Evolutionary conservation across 64 coral and sea anemone species (phyloP).

Genomic region (Montipora efflorescens): DNA sequence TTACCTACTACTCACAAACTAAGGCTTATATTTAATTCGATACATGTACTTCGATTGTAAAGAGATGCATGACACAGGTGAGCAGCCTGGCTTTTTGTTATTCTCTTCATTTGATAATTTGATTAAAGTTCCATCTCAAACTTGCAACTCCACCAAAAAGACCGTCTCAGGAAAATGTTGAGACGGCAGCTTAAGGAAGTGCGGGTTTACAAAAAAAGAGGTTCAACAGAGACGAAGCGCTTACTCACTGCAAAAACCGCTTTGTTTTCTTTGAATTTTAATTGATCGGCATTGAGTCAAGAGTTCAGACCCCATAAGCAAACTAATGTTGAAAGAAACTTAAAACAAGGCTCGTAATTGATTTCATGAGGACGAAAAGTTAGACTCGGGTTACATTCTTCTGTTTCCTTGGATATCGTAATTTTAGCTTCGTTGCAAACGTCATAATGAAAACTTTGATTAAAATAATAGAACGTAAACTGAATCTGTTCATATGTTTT

Average conservation of each 20-base stretch:
- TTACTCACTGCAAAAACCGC: too few relatives aligned
- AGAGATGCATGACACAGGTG: not conserved
- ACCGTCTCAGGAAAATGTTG: not conserved
- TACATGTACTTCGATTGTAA: too few relatives aligned
- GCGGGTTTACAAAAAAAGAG: not conserved
- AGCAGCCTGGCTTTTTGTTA: too few relatives aligned
- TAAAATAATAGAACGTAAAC: too few relatives aligned
- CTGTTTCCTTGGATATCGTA: not conserved
- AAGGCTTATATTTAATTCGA: too few relatives aligned
- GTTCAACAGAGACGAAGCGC: not conserved
- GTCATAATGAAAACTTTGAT: not conserved
- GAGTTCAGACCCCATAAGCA: not conserved
- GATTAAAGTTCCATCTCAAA: too few relatives aligned
- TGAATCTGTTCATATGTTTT: too few relatives aligned
- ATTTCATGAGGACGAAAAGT: not conserved
- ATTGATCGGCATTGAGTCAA: not conserved
- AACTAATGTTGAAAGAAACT: not conserved
- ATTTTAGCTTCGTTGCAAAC: conserved; percentile 6
- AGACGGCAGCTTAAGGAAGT: not conserved
- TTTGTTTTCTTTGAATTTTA: not conserved
- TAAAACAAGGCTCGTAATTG: conserved; percentile 15
- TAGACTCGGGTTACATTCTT: not conserved
- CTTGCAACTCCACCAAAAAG: not conserved
- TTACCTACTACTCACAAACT: too few relatives aligned
- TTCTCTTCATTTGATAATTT: too few relatives aligned